Percentiles rank a stretch among this genome's conserved stretches.
These are phyloP conservation scores for Gnathonemus echidnorhynchus DNA, from an alignment of 2,113 vertebrate genomes.

Conservation along the genomic window DNA sequence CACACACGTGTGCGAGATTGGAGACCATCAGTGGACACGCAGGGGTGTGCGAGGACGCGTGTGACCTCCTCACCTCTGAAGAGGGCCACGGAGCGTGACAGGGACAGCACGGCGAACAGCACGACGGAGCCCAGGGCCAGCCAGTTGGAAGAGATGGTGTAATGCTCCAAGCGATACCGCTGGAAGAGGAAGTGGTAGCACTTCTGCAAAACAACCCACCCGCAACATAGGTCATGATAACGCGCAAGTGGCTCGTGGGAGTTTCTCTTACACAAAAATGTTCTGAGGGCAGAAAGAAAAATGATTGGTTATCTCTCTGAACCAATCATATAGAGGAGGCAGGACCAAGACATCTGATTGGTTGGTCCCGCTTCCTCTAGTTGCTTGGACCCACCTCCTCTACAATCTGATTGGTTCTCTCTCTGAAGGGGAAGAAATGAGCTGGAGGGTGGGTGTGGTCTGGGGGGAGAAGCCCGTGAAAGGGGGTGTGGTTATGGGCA, in stretches of 20 bases:
- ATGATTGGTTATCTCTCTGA: too few species aligned
- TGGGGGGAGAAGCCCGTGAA: not conserved
- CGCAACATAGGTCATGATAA: not conserved
- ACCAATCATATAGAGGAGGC: too few species aligned
- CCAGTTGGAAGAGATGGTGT: slow-evolving; percentile 92
- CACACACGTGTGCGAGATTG: not conserved
- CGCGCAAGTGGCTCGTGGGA: too few species aligned
- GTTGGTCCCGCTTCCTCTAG: too few species aligned
- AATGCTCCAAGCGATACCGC: slow-evolving; percentile 89
- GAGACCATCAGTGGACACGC: not conserved
- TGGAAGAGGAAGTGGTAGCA: slow-evolving; percentile 98
- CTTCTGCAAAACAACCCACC: slow-evolving; percentile 66
- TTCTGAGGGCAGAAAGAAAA: too few species aligned
- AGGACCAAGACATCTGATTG: too few species aligned
- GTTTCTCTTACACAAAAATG: too few species aligned
- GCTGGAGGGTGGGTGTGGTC: not conserved
- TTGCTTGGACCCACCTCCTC: too few species aligned
- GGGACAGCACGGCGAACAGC: slow-evolving; percentile 76
- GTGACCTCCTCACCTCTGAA: slow-evolving; percentile 73
- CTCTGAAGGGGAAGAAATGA: not conserved
- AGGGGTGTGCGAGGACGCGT: not conserved
- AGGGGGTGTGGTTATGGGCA: not conserved
- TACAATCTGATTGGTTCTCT: too few species aligned
- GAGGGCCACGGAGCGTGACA: slow-evolving; percentile 88
- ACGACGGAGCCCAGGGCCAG: slow-evolving; percentile 75